Percentiles rank a stretch among this genome's conserved stretches.
Evolutionary conservation across 2,888 invertebrate species (phyloP).

Genomic region (Stenurella melanura): DNA sequence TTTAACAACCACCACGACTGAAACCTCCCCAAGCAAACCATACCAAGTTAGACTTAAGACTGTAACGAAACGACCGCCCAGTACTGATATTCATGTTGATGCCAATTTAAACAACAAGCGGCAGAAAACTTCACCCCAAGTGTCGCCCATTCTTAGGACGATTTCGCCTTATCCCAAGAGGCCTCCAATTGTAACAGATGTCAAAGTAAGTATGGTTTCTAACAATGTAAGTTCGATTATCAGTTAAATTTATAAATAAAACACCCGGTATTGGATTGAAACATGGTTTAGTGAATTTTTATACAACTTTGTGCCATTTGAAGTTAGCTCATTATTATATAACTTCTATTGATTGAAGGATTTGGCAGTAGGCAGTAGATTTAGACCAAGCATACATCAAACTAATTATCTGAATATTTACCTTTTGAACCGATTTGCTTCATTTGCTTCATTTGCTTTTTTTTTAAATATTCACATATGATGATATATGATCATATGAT

Average conservation of each 20-base stretch:
- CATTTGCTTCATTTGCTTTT: too few species aligned
- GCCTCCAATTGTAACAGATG: constrained; percentile 45
- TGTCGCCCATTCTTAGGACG: constrained; percentile 44
- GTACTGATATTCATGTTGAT: constrained; percentile 58
- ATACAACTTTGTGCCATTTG: too few species aligned
- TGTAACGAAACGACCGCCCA: constrained; percentile 63
- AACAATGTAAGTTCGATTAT: background rate
- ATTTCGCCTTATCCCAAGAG: constrained; percentile 47
- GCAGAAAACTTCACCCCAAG: constrained; percentile 59
- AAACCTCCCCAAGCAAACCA: constrained; percentile 54
- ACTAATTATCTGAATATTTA: too few species aligned
- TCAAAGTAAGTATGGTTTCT: constrained; percentile 48
- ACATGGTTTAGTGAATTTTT: too few species aligned
- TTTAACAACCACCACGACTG: constrained; percentile 50
- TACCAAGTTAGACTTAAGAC: constrained; percentile 62
- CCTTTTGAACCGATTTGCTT: too few species aligned
- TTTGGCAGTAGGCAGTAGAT: too few species aligned
- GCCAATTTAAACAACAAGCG: constrained; percentile 62
- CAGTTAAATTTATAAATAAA: background rate
- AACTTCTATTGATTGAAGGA: too few species aligned
- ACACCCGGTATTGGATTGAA: background rate
- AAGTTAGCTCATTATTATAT: too few species aligned
- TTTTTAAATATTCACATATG: too few species aligned
- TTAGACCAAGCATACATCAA: too few species aligned
- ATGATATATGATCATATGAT: too few species aligned